Evolutionary conservation across 2,888 invertebrate genomes (phyloP), one percentile per base, ranked within the genome.

Genomic region (Andrena praecox): DNA sequence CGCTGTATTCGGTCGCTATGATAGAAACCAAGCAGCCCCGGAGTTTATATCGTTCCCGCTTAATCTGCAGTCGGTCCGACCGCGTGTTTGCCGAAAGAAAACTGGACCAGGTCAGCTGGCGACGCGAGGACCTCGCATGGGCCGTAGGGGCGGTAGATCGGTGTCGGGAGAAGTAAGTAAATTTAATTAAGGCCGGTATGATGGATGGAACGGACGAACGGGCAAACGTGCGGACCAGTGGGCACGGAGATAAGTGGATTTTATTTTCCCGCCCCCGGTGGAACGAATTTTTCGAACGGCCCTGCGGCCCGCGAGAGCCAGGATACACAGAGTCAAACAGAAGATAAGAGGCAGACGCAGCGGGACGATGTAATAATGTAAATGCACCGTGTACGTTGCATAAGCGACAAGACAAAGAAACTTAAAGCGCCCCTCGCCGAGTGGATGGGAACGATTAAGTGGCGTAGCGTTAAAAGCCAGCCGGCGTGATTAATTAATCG

Each of bases 101-200:
- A 72, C 33, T 59, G 20, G 71, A 50, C 35, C 72, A 66, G 73
- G 60, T 67, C 60, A 48, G 31, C 33, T 16, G 31, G 33, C 35
- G 60, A 62, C 4, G 31, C 7, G 52, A 27, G 60, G 33, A 59
- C 31, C 35, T 7, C 20, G 27, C 16, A 63, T 6, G 27, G 20
- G 16, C 16, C n/a, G 64, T 0, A 42, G 50, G 33, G 8, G 66
- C 12, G 29, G 20, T 24, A 27, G 73, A 73, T 68, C 60, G 35
- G 33, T 20, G 62, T 48, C 68, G n/a, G 27, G 69, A 42, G 42
- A 79, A 79, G 76, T 69, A 80, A 71, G 77, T 80, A 77, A 77
- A 82, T 82, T 80, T 81, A 73, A 82, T 82, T 81, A 82, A 74
- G 74, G 24, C 63, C 52, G 27, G 29, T 20, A 74, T 70, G 69